Conservation (phyloP, 1,140 invertebrate species). For the Cotesia vestalis region DNA sequence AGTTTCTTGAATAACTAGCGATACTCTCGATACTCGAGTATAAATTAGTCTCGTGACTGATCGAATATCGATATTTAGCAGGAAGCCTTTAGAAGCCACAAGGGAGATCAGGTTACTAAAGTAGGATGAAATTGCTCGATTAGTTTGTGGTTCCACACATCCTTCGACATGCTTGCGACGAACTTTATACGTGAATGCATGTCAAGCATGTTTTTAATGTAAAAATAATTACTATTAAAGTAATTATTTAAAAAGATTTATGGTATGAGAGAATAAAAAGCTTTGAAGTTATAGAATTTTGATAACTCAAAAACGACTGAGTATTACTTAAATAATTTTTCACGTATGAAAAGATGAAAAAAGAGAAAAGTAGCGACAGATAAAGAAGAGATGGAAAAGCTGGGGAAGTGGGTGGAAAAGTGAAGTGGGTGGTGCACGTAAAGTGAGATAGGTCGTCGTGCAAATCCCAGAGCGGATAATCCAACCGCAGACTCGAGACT, state of each 20-base stretch:
- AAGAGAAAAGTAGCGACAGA: too few species aligned
- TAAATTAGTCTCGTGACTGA: constrained; percentile 20
- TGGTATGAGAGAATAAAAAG: too few species aligned
- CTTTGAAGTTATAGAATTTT: too few species aligned
- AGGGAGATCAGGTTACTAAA: constrained; percentile 17
- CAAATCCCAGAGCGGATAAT: constrained; percentile 26
- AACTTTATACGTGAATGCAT: too few species aligned
- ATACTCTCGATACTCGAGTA: background rate
- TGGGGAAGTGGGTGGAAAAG: too few species aligned
- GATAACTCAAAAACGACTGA: too few species aligned
- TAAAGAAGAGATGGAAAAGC: too few species aligned
- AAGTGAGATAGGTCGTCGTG: constrained; percentile 6
- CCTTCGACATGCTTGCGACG: too few species aligned
- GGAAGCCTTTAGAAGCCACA: constrained; percentile 22
- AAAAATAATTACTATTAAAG: too few species aligned
- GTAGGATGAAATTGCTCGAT: constrained; percentile 18
- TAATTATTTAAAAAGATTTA: too few species aligned
- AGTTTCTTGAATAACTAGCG: background rate
- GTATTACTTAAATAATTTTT: too few species aligned
- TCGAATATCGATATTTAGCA: constrained; percentile 31
- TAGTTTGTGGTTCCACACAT: background rate
- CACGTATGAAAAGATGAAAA: too few species aligned
- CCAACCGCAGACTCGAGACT: constrained; percentile 16
- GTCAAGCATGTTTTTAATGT: background rate
- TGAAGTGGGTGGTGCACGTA: background rate